Evolutionary conservation across 2,113 vertebrate genomes (phyloP).

Genomic region (Glaucidium brasilianum): DNA sequence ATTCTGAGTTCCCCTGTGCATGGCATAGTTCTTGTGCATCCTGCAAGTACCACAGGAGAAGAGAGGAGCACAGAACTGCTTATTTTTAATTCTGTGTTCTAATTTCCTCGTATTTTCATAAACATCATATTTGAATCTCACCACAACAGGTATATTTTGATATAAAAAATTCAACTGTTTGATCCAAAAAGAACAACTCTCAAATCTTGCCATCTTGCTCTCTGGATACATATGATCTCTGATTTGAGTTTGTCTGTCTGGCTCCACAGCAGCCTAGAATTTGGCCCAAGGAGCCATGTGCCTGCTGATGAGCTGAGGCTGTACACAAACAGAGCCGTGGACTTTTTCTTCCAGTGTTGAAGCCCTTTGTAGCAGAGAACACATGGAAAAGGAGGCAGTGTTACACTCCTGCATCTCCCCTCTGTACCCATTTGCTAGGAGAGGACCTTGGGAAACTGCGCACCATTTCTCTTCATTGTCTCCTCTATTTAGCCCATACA

Average conservation of each 20-base stretch:
- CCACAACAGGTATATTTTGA: background rate
- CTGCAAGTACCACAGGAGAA: background rate
- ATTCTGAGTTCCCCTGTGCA: background rate
- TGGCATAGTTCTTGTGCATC: background rate
- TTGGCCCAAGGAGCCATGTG: background rate
- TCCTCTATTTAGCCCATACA: background rate
- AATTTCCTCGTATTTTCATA: background rate
- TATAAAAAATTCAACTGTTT: background rate
- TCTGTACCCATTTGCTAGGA: background rate
- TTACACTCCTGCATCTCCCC: background rate
- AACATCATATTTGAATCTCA: background rate
- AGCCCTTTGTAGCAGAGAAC: background rate
- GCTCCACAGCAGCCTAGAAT: background rate
- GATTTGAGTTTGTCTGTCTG: background rate
- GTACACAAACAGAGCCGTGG: background rate
- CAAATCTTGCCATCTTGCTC: background rate
- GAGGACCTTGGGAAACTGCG: background rate
- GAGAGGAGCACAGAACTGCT: background rate
- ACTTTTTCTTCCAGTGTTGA: background rate
- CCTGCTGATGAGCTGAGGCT: background rate
- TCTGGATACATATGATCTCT: background rate
- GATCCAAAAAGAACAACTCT: background rate
- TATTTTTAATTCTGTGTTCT: background rate
- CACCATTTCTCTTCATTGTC: background rate
- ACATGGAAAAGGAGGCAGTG: background rate